A percentile compares a stretch with the other conserved stretches of the same genome.
phyloP scores from a whole-genome alignment of 2,888 invertebrate genomes.

The Eurytoma californica region DNA sequence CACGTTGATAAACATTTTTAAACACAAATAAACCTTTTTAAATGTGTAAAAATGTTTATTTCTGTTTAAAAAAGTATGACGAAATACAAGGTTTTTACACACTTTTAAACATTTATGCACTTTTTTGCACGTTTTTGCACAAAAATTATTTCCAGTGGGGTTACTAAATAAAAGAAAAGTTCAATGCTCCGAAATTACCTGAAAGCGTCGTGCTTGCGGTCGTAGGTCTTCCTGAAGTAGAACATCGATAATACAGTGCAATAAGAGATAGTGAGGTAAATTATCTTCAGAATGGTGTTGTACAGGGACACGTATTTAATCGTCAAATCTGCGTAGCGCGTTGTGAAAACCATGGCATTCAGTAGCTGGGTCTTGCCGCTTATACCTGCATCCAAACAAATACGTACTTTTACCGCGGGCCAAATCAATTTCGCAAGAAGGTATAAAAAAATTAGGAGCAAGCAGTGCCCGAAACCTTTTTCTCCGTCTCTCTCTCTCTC shows the following conservation, averaged over 20 bases:
- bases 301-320: slow-evolving; percentile 41
- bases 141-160: too few relatives aligned
- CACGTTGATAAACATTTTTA: too few relatives aligned
- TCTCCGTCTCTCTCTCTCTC: too few relatives aligned
- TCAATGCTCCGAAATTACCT: slow-evolving; percentile 38
- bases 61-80: too few relatives aligned
- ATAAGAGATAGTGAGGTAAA: slow-evolving; percentile 39
- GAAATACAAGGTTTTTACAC: too few relatives aligned
- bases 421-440: too few relatives aligned
- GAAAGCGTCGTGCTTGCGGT: slow-evolving; percentile 51
- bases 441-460: too few relatives aligned
- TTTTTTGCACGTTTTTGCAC: too few relatives aligned
- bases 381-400: slow-evolving; percentile 39
- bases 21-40: too few relatives aligned
- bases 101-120: too few relatives aligned
- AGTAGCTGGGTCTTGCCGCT: slow-evolving; percentile 55
- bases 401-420: neutral
- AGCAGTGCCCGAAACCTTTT: too few relatives aligned
- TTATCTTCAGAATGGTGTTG: slow-evolving; percentile 46
- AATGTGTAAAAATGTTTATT: too few relatives aligned
- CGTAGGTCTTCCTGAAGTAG: slow-evolving; percentile 50
- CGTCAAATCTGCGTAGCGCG: slow-evolving; percentile 45
- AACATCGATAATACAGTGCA: slow-evolving; percentile 50
- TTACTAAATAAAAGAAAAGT: neutral
- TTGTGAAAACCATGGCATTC: slow-evolving; percentile 49